Conservation (phyloP, 2,113 vertebrate genomes). For the Equus quagga region DNA sequence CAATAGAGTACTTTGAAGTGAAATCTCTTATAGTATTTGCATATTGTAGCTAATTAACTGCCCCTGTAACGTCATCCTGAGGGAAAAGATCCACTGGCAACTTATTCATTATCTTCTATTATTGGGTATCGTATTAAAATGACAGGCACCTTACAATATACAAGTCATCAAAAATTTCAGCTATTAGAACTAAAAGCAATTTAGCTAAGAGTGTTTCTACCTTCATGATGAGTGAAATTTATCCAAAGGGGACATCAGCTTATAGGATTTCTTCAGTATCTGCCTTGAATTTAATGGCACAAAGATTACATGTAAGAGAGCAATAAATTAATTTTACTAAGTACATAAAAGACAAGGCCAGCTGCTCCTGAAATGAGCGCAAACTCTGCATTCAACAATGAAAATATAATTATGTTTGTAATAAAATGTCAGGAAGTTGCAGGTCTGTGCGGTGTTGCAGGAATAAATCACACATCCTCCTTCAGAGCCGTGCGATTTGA, state of each 20-base stretch:
- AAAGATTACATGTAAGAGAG: conserved; percentile 57
- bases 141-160: conserved; percentile 85
- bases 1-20: conserved; percentile 64
- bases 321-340: conserved; percentile 78
- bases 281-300: conserved; percentile 60
- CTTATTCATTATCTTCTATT: conserved; percentile 89
- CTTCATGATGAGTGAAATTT: conserved; percentile 58
- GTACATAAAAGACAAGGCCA: conserved; percentile 77
- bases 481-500: conserved; percentile 19
- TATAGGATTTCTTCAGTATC: conserved; percentile 46
- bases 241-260: background rate
- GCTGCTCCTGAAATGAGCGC: conserved; percentile 50
- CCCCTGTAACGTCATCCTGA: conserved; percentile 86
- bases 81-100: conserved; percentile 84
- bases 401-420: conserved; percentile 68
- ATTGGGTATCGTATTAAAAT: conserved; percentile 89
- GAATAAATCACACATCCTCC: background rate
- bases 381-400: conserved; percentile 54
- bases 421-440: conserved; percentile 58
- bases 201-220: conserved; percentile 61
- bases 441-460: background rate
- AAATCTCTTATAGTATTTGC: conserved; percentile 85
- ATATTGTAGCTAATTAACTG: conserved; percentile 94
- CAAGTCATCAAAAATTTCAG: conserved; percentile 84
- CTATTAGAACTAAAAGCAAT: conserved; percentile 78